Evolutionary conservation across 2,888 invertebrate species (phyloP).

Genomic region (Aspidiotus destructor): DNA sequence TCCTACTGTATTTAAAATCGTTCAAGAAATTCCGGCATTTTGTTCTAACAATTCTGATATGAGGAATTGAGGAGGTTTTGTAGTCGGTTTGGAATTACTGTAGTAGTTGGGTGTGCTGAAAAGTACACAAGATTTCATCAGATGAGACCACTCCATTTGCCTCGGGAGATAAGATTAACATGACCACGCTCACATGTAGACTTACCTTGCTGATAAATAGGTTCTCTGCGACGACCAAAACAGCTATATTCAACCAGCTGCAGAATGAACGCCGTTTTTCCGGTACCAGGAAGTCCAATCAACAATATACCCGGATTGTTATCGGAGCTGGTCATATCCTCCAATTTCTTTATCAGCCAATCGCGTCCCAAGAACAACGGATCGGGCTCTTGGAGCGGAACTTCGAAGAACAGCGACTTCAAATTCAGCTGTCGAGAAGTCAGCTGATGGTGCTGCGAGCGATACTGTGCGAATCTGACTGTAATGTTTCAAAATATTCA

Average conservation of each 20-base stretch:
- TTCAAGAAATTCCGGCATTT: too few relatives aligned
- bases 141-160: too few relatives aligned
- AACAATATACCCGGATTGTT: slow-evolving; percentile 62
- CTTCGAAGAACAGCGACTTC: slow-evolving; percentile 86
- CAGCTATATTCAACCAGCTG: slow-evolving; percentile 89
- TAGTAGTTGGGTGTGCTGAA: too few relatives aligned
- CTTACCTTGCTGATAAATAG: slow-evolving; percentile 31
- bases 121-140: too few relatives aligned
- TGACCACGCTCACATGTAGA: too few relatives aligned
- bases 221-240: slow-evolving; percentile 53
- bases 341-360: slow-evolving; percentile 79
- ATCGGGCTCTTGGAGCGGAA: slow-evolving; percentile 74
- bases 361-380: slow-evolving; percentile 78
- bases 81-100: too few relatives aligned
- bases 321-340: slow-evolving; percentile 54
- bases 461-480: slow-evolving; percentile 52
- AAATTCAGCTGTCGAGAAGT: slow-evolving; percentile 49
- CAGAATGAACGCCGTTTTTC: slow-evolving; percentile 87
- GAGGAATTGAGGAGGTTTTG: too few relatives aligned
- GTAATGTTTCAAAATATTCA: slow-evolving; percentile 30
- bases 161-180: too few relatives aligned
- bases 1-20: too few relatives aligned
- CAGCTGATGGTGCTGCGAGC: slow-evolving; percentile 33
- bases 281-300: slow-evolving; percentile 80
- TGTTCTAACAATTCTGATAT: too few relatives aligned